These are phyloP conservation scores for Penaeus japonicus DNA, from an alignment of 1,140 invertebrate genomes.

Conservation along the genomic window DNA sequence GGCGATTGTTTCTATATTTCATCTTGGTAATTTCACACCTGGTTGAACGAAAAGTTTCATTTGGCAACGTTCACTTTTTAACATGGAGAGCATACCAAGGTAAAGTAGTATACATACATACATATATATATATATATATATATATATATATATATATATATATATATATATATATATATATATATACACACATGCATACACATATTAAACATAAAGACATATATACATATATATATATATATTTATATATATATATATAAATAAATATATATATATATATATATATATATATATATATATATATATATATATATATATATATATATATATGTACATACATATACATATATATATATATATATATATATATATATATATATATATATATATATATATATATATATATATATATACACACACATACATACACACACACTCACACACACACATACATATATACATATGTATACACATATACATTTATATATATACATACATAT, in stretches of 20 bases:
- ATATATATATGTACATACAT: neutral
- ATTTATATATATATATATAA: neutral
- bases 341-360: neutral
- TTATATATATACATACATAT: neutral
- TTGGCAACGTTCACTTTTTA: too few species aligned
- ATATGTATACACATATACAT: neutral
- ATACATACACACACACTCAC: neutral
- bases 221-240: constrained; percentile 3
- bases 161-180: constrained; percentile 13
- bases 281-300: neutral
- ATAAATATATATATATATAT: neutral
- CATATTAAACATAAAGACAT: neutral
- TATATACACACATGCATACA: neutral
- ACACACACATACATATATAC: neutral
- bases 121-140: neutral
- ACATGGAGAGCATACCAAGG: too few species aligned
- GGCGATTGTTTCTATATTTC: too few species aligned
- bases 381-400: neutral
- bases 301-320: neutral
- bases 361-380: neutral
- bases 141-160: constrained; percentile 3
- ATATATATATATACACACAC: neutral
- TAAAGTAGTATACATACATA: neutral
- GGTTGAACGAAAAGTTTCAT: too few species aligned
- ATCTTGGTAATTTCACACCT: too few species aligned